These are phyloP conservation scores for Poeciliopsis gracilis DNA, from an alignment of 2,797 vertebrate genomes.

Conservation along the genomic window DNA sequence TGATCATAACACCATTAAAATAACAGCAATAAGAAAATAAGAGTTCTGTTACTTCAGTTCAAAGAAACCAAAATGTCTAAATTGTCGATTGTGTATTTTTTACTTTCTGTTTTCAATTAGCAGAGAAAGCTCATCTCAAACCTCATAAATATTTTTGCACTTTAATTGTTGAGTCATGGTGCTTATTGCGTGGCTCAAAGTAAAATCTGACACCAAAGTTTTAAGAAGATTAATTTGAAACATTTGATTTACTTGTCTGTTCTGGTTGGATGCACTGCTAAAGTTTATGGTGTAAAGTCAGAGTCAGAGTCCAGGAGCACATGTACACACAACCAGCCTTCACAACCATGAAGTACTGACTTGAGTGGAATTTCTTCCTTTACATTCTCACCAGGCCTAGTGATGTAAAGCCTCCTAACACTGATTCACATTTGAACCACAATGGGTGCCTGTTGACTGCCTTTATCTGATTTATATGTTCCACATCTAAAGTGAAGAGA, in stretches of 20 bases:
- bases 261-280: background rate
- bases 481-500: constrained; percentile 31
- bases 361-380: constrained; percentile 14
- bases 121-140: background rate
- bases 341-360: constrained; percentile 33
- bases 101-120: background rate
- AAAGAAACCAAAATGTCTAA: background rate
- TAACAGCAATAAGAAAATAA: too few relatives aligned
- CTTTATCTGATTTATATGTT: constrained; percentile 64
- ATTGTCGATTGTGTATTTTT: background rate
- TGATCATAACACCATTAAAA: too few relatives aligned
- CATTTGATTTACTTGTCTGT: background rate
- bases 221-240: background rate
- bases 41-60: background rate
- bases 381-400: constrained; percentile 17
- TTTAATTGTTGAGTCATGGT: background rate
- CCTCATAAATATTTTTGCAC: background rate
- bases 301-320: background rate
- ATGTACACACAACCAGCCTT: background rate
- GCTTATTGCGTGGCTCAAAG: background rate
- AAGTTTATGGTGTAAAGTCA: background rate
- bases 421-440: constrained; percentile 25
- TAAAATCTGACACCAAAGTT: background rate
- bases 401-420: constrained; percentile 29
- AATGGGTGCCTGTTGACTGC: constrained; percentile 46